Evolutionary conservation across 2,888 invertebrate species (phyloP), one percentile per base, ranked within the genome.

Genomic region (Drosophila rubida): DNA sequence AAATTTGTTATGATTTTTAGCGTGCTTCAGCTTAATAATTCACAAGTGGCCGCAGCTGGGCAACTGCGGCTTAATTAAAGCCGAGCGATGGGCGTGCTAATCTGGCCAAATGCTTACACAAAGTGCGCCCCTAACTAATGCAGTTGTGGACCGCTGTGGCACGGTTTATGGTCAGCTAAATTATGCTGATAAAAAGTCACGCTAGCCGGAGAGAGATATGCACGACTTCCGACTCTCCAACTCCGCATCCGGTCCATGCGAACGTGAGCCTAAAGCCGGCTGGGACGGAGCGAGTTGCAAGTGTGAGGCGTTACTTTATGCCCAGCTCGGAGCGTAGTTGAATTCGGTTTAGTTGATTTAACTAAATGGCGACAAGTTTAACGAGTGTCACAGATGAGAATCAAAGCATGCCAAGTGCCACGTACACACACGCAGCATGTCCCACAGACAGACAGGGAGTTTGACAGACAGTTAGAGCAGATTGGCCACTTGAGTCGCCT

Each of bases 311-410:
- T n/a, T n/a, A 51, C 51, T 48, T 44, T 48, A 35, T 46, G 45
- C 5, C 27, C 46, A 39, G 58, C 42, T 11, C 23, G n/a, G 32
- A 19, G 46, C 49, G 42, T 13, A 68, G 76, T 65, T 73, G 69
- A 71, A 54, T 76, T 76, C 42, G 64, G 64, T 80, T 87, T 85
- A 80, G 84, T 85, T 85, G 84, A 85, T 87, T 87, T 82, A 85
- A 87, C 84, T 85, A 85, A 85, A 87, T 85, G 87, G 82, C 85
- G 84, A 85, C 84, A 85, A 80, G 84, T 87, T 87, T 72, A 87
- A 85, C 84, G 80, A 87, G 84, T 85, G 84, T 87, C 87, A 69
- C 82, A 87, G 80, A 84, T 85, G 84, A 82, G 85, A 84, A 84
- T 84, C 87, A 76, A 85, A 82, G 74, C 76, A 69, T 55, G 57